Percentiles rank a stretch among this genome's conserved stretches.
These are phyloP conservation scores for Bugula neritina DNA, from an alignment of 2,888 invertebrate genomes.

Conservation along the genomic window DNA sequence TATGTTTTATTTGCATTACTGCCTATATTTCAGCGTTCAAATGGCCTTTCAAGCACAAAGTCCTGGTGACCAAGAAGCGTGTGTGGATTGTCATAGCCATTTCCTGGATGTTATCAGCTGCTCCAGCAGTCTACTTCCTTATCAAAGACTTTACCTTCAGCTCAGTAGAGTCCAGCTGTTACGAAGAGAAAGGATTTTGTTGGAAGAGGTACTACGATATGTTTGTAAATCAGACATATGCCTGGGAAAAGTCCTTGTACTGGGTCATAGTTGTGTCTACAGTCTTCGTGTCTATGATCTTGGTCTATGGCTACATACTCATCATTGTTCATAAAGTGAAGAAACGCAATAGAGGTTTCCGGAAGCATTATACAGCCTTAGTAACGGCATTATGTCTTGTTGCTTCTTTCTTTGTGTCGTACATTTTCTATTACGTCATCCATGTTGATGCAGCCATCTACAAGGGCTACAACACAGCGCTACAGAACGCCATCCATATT, in stretches of 20 bases:
- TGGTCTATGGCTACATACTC: constrained; percentile 23
- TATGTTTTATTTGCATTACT: no score
- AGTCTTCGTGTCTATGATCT: not conserved
- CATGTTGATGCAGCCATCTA: not conserved
- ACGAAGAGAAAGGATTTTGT: not conserved
- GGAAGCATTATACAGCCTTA: not conserved
- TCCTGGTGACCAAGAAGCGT: not conserved
- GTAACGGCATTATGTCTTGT: constrained; percentile 2
- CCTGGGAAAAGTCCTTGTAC: not conserved
- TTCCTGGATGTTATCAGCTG: not conserved
- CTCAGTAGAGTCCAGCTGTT: not conserved
- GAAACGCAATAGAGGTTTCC: not conserved
- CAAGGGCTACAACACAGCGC: not conserved
- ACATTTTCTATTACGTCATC: not conserved
- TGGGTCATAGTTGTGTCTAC: not conserved
- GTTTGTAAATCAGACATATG: not conserved
- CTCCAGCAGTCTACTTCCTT: not conserved
- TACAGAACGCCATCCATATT: not conserved
- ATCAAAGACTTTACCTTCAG: not conserved
- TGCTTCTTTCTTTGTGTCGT: constrained; percentile 4
- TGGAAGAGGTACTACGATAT: not conserved
- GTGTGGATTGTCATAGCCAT: not conserved
- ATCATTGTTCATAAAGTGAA: constrained; percentile 6
- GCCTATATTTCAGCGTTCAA: constrained; percentile 18
- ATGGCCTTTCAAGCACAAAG: constrained; percentile 13